Conservation (phyloP, 2,113 vertebrate genomes). For the Capreolus pygargus region DNA sequence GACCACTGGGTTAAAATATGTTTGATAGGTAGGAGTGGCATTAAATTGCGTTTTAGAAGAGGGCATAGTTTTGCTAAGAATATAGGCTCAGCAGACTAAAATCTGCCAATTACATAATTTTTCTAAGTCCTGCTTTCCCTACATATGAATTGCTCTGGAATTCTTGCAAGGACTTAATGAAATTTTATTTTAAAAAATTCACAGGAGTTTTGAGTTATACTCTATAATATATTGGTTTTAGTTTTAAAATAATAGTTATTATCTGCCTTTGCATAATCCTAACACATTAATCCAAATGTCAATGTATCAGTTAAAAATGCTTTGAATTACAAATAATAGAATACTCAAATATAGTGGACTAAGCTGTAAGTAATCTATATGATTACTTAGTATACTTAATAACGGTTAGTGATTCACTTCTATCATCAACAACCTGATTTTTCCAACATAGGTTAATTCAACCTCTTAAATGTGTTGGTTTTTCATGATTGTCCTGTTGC, state of each 20-base stretch:
- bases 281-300: neutral
- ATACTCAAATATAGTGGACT: neutral
- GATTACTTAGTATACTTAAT: neutral
- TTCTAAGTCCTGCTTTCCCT: neutral
- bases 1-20: neutral
- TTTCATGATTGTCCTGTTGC: neutral
- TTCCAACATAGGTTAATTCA: neutral
- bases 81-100: neutral
- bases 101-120: neutral
- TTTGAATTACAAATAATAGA: neutral
- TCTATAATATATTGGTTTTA: neutral
- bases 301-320: neutral
- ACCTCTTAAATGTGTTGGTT: neutral
- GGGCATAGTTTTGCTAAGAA: neutral
- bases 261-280: neutral
- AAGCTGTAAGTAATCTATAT: neutral
- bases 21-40: neutral
- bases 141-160: neutral
- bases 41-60: neutral
- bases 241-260: slow-evolving; percentile 42
- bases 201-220: neutral
- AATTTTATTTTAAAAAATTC: slow-evolving; percentile 25
- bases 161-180: neutral
- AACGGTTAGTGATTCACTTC: neutral
- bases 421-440: neutral